Percentiles rank a stretch among this genome's conserved stretches.
phyloP scores from a whole-genome alignment of 35 echinoderm and acorn worm species.

The Heliocidaris erythrogramma region DNA sequence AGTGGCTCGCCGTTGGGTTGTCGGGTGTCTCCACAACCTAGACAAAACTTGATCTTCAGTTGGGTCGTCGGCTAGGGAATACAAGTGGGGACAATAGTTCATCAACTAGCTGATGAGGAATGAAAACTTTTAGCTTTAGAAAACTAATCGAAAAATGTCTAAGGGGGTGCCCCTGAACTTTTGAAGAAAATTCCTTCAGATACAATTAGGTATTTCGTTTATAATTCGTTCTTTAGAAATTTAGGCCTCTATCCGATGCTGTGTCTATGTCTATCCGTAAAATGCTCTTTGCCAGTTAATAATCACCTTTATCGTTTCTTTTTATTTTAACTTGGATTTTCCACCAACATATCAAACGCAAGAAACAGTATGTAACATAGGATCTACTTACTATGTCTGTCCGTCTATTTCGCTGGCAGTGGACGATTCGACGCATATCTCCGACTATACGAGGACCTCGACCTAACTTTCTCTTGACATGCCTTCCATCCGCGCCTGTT shows the following conservation, averaged over 20 bases:
- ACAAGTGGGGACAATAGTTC: background rate
- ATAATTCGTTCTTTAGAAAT: background rate
- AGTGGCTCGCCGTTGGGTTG: slow-evolving; percentile 28
- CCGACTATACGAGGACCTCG: background rate
- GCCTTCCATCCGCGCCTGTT: background rate
- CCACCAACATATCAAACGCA: background rate
- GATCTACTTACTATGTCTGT: background rate
- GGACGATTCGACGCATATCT: background rate
- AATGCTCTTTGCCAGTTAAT: background rate
- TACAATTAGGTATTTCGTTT: background rate
- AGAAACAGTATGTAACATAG: background rate
- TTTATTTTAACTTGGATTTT: background rate
- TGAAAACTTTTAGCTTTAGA: background rate
- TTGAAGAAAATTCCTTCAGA: background rate
- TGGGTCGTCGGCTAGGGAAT: background rate
- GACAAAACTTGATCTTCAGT: slow-evolving; percentile 26
- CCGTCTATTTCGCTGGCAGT: background rate
- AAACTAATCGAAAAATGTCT: no score
- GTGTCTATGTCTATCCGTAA: background rate
- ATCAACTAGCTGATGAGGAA: background rate
- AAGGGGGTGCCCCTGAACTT: background rate
- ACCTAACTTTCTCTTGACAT: background rate
- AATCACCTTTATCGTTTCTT: background rate
- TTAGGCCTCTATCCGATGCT: background rate
- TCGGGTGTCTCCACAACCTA: background rate